Evolutionary conservation across 2,113 vertebrate species (phyloP).

Genomic region (Neogobius melanostomus): DNA sequence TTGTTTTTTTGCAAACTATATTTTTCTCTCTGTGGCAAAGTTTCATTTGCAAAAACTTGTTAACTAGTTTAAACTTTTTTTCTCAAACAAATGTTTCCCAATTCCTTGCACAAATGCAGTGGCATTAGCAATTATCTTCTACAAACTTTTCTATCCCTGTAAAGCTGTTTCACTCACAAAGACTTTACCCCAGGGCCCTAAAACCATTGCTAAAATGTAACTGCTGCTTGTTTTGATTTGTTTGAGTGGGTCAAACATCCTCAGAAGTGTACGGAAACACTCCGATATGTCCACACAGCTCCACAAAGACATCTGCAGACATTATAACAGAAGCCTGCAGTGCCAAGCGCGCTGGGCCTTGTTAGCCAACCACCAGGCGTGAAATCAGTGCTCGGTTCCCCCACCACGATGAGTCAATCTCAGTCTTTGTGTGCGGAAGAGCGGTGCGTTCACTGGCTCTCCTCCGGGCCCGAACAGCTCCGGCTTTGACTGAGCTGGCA

Average conservation of each 20-base stretch:
- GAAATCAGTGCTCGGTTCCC: constrained; percentile 67
- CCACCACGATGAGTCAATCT: constrained; percentile 71
- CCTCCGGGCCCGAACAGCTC: constrained; percentile 61
- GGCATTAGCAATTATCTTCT: no score
- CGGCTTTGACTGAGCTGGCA: constrained; percentile 54
- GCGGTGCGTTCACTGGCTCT: constrained; percentile 51
- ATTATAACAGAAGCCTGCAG: constrained; percentile 60
- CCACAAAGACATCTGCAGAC: constrained; percentile 24
- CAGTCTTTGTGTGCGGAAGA: constrained; percentile 48
- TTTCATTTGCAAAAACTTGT: no score
- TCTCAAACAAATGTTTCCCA: no score
- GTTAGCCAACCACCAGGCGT: constrained; percentile 71
- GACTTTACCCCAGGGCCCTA: neutral
- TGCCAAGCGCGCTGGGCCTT: constrained; percentile 61
- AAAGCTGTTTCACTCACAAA: neutral
- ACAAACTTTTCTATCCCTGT: no score
- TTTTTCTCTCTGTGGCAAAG: no score
- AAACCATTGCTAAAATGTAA: neutral
- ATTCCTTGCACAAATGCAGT: no score
- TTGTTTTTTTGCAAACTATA: no score
- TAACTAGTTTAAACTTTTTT: no score
- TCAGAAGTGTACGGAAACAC: neutral
- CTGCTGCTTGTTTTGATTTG: constrained; percentile 1
- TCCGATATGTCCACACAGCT: constrained; percentile 19
- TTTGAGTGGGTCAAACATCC: neutral